These are phyloP conservation scores for Saxidomus purpurata DNA, from an alignment of 1,140 invertebrate genomes.

Conservation along the genomic window DNA sequence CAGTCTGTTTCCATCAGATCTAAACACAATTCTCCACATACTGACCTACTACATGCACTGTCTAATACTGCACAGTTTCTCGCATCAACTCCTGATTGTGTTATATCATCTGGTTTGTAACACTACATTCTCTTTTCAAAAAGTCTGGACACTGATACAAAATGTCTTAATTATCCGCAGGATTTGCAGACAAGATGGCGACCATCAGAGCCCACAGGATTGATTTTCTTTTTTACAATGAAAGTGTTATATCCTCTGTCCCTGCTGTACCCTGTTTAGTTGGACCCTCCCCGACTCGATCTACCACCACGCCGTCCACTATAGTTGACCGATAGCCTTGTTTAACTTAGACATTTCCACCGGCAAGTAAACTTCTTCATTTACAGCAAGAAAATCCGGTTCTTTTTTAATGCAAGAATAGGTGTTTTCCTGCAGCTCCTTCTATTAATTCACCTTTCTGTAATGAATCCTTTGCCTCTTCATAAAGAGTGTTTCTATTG, in stretches of 20 bases:
- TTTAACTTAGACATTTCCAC: constrained; percentile 57
- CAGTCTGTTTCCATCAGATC: constrained; percentile 50
- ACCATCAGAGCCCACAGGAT: constrained; percentile 22
- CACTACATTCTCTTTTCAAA: constrained; percentile 61
- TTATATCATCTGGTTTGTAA: constrained; percentile 43
- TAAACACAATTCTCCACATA: constrained; percentile 63
- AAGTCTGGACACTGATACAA: constrained; percentile 32
- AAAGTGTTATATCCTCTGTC: not conserved
- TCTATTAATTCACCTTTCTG: constrained; percentile 63
- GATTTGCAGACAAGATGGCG: constrained; percentile 38
- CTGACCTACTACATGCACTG: constrained; percentile 66
- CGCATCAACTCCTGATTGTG: constrained; percentile 53
- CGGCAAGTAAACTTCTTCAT: constrained; percentile 64
- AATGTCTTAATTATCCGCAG: constrained; percentile 48
- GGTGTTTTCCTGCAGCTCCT: not conserved
- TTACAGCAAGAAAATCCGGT: constrained; percentile 67
- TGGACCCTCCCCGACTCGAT: constrained; percentile 21
- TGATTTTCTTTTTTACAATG: constrained; percentile 27
- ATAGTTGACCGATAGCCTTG: not conserved
- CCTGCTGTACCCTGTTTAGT: not conserved
- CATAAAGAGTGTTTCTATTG: constrained; percentile 66
- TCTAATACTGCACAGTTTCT: constrained; percentile 68
- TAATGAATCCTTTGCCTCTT: constrained; percentile 71
- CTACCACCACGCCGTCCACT: constrained; percentile 23
- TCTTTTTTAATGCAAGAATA: constrained; percentile 62